phyloP scores from a whole-genome alignment of 2,113 vertebrate species.

The Dasyprocta punctata region DNA sequence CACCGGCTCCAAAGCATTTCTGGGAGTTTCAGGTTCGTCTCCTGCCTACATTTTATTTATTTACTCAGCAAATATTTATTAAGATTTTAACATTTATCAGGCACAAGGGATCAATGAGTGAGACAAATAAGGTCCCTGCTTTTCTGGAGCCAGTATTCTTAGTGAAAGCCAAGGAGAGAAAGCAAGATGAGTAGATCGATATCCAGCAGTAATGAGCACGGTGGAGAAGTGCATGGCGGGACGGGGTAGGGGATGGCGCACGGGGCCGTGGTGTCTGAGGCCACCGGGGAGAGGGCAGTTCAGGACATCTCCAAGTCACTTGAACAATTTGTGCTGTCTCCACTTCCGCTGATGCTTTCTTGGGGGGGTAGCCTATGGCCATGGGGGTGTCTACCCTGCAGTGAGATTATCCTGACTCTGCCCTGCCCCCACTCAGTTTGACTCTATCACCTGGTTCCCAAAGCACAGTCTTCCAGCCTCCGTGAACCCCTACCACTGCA shows the following conservation, averaged over 20 bases:
- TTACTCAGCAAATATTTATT: conserved; percentile 23
- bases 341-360: not conserved
- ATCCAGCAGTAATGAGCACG: too few species aligned
- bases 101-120: not conserved
- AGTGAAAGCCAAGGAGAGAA: not conserved
- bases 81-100: not conserved
- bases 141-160: not conserved
- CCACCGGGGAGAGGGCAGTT: not conserved
- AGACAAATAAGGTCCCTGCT: not conserved
- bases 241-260: not conserved
- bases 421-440: not conserved
- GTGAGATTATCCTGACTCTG: not conserved
- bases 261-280: too few species aligned
- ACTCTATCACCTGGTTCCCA: not conserved
- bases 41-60: not conserved
- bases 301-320: not conserved
- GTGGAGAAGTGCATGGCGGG: too few species aligned
- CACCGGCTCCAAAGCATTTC: not conserved
- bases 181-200: not conserved
- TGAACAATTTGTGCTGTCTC: not conserved
- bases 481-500: not conserved
- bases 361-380: not conserved
- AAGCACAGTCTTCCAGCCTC: not conserved
- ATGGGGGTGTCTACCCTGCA: not conserved
- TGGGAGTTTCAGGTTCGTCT: not conserved